These are phyloP conservation scores for Scolanthus callimorphus DNA, from an alignment of 92 coral and sea anemone genomes.

Conservation along the genomic window DNA sequence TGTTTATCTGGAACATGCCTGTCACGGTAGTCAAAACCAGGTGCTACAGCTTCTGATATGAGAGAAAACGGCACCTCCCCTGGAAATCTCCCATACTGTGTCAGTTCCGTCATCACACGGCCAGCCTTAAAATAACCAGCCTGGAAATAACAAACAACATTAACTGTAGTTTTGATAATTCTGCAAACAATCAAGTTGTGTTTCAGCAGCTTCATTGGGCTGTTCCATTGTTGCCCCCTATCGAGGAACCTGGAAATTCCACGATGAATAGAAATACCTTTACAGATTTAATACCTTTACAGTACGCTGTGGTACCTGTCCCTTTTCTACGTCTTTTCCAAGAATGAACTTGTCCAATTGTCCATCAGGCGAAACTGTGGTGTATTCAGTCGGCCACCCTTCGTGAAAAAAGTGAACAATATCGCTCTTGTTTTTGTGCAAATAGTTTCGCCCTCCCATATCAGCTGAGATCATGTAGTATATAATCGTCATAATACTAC, in stretches of 20 bases:
- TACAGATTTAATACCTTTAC: constrained; percentile 18
- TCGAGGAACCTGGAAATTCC: too few relatives aligned
- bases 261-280: too few relatives aligned
- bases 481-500: constrained; percentile 64
- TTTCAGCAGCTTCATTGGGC: too few relatives aligned
- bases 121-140: constrained; percentile 62
- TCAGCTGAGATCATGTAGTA: constrained; percentile 53
- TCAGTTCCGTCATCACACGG: constrained; percentile 40
- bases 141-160: constrained; percentile 8
- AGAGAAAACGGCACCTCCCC: constrained; percentile 76
- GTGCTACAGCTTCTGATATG: constrained; percentile 68
- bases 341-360: constrained; percentile 42
- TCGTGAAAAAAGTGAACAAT: constrained; percentile 63
- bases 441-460: constrained; percentile 56
- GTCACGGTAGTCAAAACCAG: constrained; percentile 79
- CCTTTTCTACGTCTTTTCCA: constrained; percentile 54
- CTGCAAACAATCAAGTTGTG: too few relatives aligned
- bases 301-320: constrained; percentile 51
- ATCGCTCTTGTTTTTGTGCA: constrained; percentile 55
- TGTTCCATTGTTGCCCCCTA: too few relatives aligned
- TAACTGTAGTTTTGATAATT: too few relatives aligned
- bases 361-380: constrained; percentile 54
- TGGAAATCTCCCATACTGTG: constrained; percentile 38
- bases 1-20: constrained; percentile 54
- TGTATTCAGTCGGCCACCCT: constrained; percentile 81